A percentile compares a stretch with the other conserved stretches of the same genome.
Conservation (phyloP, 1,140 invertebrate genomes). For the Brachionus sp. region DNA sequence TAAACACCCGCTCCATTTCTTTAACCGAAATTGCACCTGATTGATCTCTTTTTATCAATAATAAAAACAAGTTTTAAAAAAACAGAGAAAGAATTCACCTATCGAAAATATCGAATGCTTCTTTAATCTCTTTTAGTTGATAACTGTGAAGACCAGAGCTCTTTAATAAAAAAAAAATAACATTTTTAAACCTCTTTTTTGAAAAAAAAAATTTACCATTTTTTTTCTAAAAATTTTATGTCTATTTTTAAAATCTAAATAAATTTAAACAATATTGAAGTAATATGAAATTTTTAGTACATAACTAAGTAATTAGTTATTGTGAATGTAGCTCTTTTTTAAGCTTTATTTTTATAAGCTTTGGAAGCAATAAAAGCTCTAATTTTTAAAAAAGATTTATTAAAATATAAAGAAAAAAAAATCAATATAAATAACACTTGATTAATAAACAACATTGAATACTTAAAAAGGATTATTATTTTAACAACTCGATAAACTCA, state of each 20-base stretch:
- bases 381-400: background rate
- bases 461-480: background rate
- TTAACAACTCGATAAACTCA: conserved; percentile 24
- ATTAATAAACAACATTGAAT: background rate
- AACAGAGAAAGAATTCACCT: background rate
- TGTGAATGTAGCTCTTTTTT: background rate
- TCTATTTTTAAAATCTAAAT: background rate
- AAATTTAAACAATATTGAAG: background rate
- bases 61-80: background rate
- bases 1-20: conserved; percentile 31
- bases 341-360: background rate
- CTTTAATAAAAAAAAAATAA: background rate
- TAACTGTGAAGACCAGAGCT: background rate
- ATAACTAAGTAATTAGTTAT: conserved; percentile 33
- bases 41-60: background rate
- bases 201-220: background rate
- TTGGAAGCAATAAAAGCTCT: background rate
- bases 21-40: background rate
- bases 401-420: background rate
- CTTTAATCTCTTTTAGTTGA: conserved; percentile 22
- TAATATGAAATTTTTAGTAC: background rate
- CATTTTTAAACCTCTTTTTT: background rate
- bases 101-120: conserved; percentile 35
- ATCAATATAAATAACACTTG: background rate
- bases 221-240: background rate